phyloP scores from a whole-genome alignment of 2,888 invertebrate species.

The Acleris literana region DNA sequence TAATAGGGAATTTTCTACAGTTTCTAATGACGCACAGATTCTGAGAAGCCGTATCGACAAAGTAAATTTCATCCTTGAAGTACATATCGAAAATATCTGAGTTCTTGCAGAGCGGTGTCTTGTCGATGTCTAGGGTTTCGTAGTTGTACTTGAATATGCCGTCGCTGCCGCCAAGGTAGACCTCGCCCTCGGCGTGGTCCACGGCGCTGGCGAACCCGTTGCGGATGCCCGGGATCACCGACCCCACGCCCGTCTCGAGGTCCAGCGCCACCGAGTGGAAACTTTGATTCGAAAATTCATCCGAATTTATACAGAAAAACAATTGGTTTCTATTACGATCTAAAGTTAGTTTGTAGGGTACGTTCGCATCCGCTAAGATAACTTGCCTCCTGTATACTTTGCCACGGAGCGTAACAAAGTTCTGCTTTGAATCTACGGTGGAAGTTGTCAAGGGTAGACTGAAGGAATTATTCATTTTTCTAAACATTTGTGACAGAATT shows the following conservation, averaged over 20 bases:
- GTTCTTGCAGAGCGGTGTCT: conserved; percentile 49
- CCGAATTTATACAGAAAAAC: conserved; percentile 67
- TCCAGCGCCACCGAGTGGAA: conserved; percentile 62
- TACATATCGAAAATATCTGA: conserved; percentile 65
- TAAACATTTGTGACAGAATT: background rate
- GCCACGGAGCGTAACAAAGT: conserved; percentile 41
- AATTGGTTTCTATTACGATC: conserved; percentile 55
- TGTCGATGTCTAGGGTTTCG: conserved; percentile 48
- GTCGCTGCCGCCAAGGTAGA: conserved; percentile 64
- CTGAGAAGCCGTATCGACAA: conserved; percentile 60
- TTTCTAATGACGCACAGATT: conserved; percentile 51
- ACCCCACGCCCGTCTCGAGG: conserved; percentile 49
- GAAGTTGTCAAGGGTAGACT: too few species aligned
- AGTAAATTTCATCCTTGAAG: conserved; percentile 56
- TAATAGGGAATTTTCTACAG: conserved; percentile 43
- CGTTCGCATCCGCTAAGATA: conserved; percentile 61
- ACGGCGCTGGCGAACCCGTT: conserved; percentile 67
- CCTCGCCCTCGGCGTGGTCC: conserved; percentile 53
- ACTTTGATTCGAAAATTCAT: conserved; percentile 65
- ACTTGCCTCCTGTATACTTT: conserved; percentile 50
- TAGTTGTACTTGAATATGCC: conserved; percentile 64
- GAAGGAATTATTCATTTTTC: background rate
- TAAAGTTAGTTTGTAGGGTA: conserved; percentile 62
- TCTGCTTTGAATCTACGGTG: background rate
- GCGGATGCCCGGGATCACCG: conserved; percentile 58